phyloP scores from a whole-genome alignment of 2,797 vertebrate species.

The Gambelia wislizenii region DNA sequence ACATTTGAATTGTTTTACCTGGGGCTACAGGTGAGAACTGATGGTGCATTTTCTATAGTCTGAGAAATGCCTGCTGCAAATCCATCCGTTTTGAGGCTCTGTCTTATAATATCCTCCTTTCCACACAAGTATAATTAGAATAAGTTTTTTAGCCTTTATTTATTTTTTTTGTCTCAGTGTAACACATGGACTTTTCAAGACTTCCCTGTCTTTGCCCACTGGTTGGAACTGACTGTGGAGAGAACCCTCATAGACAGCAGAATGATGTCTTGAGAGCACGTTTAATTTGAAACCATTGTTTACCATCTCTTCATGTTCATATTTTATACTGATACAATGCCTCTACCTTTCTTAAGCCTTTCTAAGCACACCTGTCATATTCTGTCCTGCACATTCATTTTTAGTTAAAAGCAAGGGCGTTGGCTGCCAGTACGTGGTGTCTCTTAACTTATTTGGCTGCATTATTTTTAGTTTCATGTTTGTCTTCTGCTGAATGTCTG shows the following conservation, averaged over 20 bases:
- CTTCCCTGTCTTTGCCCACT: too few relatives aligned
- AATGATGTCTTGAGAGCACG: background rate
- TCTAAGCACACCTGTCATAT: background rate
- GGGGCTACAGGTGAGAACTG: too few relatives aligned
- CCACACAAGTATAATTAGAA: too few relatives aligned
- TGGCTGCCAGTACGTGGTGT: background rate
- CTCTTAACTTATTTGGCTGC: conserved; percentile 29
- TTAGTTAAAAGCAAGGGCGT: background rate
- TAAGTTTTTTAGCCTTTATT: background rate
- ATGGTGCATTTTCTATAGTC: too few relatives aligned
- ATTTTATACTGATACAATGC: background rate
- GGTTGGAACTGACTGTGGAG: background rate
- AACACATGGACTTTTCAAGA: background rate
- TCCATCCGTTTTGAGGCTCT: too few relatives aligned
- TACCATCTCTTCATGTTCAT: accelerated
- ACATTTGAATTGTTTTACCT: too few relatives aligned
- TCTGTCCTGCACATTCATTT: background rate
- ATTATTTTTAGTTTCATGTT: conserved; percentile 59
- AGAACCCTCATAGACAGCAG: accelerated
- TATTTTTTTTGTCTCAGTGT: background rate
- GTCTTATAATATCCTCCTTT: too few relatives aligned
- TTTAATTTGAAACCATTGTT: conserved; percentile 12
- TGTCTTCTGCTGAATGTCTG: conserved; percentile 53
- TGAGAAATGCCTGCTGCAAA: too few relatives aligned
- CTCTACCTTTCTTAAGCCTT: background rate